Evolutionary conservation across 2,113 vertebrate genomes (phyloP), one percentile per base, ranked within the genome.

Genomic region (Erythrocercus mccallii): DNA sequence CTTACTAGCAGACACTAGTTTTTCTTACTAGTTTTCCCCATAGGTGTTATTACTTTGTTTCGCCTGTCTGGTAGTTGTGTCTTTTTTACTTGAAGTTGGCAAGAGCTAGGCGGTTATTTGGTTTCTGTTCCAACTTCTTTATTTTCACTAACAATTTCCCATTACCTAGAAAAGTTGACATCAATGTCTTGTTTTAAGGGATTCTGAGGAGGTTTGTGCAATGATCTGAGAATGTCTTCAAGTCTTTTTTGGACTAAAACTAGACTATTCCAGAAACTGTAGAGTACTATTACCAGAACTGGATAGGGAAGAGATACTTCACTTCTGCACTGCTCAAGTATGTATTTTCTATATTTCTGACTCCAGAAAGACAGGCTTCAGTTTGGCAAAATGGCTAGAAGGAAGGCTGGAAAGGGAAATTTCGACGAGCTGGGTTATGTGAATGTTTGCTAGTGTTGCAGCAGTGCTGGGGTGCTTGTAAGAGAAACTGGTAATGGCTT

Each of bases 41-140:
- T 15, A 19, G 13, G 3, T 60, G 5, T 60, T 80, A 0, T 48
- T 70, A 15, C 45, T 79, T 71, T 42, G 7, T 35, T 92, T 90
- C 20, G 31, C 15, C 21, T 73, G 2, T 25, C 10, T 76, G 3
- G 47, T 62, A 54, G 18, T 51, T 16, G 30, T 61, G 9, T 20
- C 27, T 42, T 83, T 68, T 69, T 31, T n/a, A 38, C n/a, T 47
- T 57, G 9, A 51, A 70, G 28, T 20, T 73, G 19, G 18, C 57
- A 57, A 23, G 31, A 62, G 16, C 7, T 33, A 30, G 3, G 12
- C 71, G 23, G 6, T 61, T 53, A 2, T 15, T 92, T 0, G 0
- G n/a, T 62, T 79, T 79, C 15, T 66, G 6, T 58, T 71, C 33
- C 25, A 50, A 1, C 4, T 20, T 77, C 9, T 62, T 53, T 40